phyloP scores from a whole-genome alignment of 2,888 invertebrate species.

The Criorhina ranunculi region DNA sequence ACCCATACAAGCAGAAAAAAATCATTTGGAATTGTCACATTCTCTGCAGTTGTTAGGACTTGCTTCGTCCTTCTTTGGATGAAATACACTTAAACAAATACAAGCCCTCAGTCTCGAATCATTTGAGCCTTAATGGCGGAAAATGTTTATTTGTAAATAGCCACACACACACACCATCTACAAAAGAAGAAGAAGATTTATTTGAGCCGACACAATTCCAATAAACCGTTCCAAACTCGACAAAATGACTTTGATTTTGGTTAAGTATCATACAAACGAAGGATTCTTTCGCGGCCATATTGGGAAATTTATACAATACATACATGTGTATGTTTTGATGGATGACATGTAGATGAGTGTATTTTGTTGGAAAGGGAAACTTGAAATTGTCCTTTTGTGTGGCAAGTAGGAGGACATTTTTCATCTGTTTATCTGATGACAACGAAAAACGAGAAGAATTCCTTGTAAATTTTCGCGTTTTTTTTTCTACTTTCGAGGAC shows the following conservation, averaged over 20 bases:
- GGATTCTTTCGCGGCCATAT: constrained; percentile 34
- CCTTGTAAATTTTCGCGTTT: constrained; percentile 49
- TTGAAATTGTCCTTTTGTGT: constrained; percentile 62
- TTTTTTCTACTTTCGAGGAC: not conserved
- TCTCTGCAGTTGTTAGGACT: constrained; percentile 4
- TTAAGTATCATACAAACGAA: constrained; percentile 24
- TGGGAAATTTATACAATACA: constrained; percentile 41
- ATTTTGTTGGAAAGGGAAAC: constrained; percentile 28
- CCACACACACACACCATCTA: constrained; percentile 19
- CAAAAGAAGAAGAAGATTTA: constrained; percentile 45
- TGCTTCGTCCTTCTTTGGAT: not conserved
- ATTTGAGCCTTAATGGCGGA: constrained; percentile 57
- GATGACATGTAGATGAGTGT: constrained; percentile 43
- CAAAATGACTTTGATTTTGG: constrained; percentile 54
- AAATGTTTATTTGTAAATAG: constrained; percentile 64
- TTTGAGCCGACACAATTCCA: not conserved
- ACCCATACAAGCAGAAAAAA: constrained; percentile 38
- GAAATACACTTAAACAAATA: not conserved
- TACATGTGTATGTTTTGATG: too few relatives aligned
- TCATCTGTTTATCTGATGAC: constrained; percentile 64
- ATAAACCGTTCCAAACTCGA: not conserved
- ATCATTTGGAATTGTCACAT: constrained; percentile 52
- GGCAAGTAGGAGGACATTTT: constrained; percentile 42
- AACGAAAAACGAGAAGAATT: constrained; percentile 13
- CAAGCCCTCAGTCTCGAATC: constrained; percentile 15